A percentile compares a stretch with the other conserved stretches of the same genome.
Evolutionary conservation across 1,140 invertebrate species (phyloP).

Genomic region (Drosophila cardini): DNA sequence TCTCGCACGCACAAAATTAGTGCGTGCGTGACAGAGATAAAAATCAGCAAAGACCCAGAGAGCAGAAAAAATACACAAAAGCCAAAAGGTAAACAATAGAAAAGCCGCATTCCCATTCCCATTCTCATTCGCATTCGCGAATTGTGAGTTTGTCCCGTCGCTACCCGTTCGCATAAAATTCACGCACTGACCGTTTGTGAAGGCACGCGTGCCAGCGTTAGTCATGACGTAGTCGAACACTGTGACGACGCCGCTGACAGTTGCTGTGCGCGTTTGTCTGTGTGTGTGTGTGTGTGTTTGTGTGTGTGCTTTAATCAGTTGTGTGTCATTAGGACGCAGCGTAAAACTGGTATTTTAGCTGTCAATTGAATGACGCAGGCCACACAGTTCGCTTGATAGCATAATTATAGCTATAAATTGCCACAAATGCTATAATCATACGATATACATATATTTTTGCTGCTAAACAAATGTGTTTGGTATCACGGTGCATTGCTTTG

Average conservation of each 20-base stretch:
- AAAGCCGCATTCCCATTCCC: slow-evolving; percentile 38
- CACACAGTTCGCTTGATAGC: background rate
- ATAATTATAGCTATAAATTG: slow-evolving; percentile 6
- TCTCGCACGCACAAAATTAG: slow-evolving; percentile 37
- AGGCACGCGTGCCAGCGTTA: slow-evolving; percentile 29
- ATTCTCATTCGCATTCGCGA: slow-evolving; percentile 30
- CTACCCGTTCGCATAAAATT: background rate
- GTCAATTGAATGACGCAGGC: slow-evolving; percentile 15
- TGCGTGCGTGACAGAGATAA: slow-evolving; percentile 51
- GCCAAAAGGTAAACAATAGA: slow-evolving; percentile 70
- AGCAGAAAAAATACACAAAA: slow-evolving; percentile 5
- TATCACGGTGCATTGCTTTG: slow-evolving; percentile 10
- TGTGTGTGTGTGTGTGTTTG: slow-evolving; percentile 6
- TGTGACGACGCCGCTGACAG: slow-evolving; percentile 28
- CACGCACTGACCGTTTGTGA: slow-evolving; percentile 12
- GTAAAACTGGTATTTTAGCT: slow-evolving; percentile 31
- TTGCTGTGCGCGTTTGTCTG: background rate
- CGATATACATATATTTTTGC: background rate
- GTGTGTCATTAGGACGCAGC: slow-evolving; percentile 47
- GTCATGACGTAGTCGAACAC: slow-evolving; percentile 50
- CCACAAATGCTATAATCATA: slow-evolving; percentile 5
- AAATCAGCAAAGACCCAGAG: background rate
- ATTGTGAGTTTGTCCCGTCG: slow-evolving; percentile 45
- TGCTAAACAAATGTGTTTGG: slow-evolving; percentile 23
- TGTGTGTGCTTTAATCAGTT: slow-evolving; percentile 28